These are phyloP conservation scores for Esox masquinongy DNA, from an alignment of 2,797 vertebrate species.

Conservation along the genomic window DNA sequence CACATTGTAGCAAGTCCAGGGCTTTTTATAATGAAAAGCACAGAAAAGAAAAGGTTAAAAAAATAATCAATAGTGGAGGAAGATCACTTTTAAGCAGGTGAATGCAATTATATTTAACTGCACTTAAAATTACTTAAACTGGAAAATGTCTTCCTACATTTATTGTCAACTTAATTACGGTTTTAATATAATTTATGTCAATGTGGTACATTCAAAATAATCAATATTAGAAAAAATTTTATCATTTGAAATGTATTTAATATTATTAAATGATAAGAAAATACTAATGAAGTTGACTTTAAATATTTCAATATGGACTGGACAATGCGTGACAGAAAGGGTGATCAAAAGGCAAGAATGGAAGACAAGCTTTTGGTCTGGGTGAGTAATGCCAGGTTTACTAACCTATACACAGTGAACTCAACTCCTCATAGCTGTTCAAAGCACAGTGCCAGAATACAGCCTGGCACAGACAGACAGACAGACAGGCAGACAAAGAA, in stretches of 20 bases:
- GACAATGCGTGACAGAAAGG: conserved; percentile 26
- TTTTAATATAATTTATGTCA: no score
- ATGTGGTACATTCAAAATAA: no score
- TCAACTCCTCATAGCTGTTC: background rate
- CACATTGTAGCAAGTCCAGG: background rate
- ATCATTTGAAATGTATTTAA: no score
- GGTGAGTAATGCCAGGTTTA: conserved; percentile 12
- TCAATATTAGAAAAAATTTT: no score
- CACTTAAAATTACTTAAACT: no score
- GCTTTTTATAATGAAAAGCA: background rate
- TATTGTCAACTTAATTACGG: no score
- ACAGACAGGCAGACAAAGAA: no score
- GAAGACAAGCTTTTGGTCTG: background rate
- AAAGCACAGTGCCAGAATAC: conserved; percentile 1
- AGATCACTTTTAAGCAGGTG: background rate
- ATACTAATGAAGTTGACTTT: no score
- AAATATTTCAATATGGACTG: no score
- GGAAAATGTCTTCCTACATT: no score
- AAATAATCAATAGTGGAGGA: background rate
- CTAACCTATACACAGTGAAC: background rate
- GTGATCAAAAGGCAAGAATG: conserved; percentile 35
- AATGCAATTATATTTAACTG: background rate
- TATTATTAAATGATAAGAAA: no score
- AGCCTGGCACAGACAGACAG: background rate
- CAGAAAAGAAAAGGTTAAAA: background rate